Conservation (phyloP, 2,888 invertebrate genomes). For the Carcina quercana region DNA sequence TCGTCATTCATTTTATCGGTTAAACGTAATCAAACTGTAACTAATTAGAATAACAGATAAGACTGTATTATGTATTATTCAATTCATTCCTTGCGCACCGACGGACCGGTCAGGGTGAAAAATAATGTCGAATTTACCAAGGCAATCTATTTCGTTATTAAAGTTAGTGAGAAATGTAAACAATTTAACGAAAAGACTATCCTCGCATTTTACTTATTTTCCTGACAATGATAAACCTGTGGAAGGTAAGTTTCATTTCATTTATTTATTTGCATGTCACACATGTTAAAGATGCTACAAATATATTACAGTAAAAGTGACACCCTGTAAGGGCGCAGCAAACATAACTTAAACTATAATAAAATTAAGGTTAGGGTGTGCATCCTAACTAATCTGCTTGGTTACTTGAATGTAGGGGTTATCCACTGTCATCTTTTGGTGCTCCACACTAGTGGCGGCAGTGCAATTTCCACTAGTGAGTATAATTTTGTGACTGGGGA, state of each 20-base stretch:
- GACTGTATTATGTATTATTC: constrained; percentile 44
- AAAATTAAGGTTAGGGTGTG: no score
- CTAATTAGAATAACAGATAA: constrained; percentile 67
- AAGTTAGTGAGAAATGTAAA: constrained; percentile 47
- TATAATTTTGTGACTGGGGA: no score
- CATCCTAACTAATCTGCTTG: no score
- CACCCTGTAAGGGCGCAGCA: no score
- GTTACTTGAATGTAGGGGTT: no score
- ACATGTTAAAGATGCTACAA: no score
- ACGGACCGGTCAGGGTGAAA: constrained; percentile 15
- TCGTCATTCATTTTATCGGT: constrained; percentile 12
- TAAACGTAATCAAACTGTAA: constrained; percentile 35
- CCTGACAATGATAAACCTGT: constrained; percentile 70
- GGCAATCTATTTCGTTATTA: constrained; percentile 33
- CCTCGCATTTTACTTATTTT: constrained; percentile 77
- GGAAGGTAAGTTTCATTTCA: constrained; percentile 54
- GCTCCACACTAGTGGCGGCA: no score
- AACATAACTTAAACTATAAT: no score
- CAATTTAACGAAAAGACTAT: constrained; percentile 42
- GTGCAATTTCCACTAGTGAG: no score
- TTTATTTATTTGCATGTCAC: no score
- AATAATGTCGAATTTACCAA: constrained; percentile 46
- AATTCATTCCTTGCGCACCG: constrained; percentile 30
- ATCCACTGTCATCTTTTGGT: no score
- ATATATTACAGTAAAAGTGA: no score